A percentile compares a stretch with the other conserved stretches of the same genome.
These are phyloP conservation scores for Hartigia nigra DNA, from an alignment of 2,888 invertebrate species.

Conservation along the genomic window DNA sequence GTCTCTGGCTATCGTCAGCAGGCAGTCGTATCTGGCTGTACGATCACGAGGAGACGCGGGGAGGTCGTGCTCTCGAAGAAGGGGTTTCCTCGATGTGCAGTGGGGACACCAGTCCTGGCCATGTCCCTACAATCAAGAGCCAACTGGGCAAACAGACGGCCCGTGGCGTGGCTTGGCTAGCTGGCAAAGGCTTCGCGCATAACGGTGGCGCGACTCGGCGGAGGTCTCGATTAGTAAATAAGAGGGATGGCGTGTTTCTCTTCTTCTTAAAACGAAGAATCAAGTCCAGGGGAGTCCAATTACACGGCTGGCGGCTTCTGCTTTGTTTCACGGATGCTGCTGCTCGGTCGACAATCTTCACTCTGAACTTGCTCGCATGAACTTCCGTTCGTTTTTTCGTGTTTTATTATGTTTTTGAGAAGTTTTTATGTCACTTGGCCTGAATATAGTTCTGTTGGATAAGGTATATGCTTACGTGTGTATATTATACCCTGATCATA, in stretches of 20 bases:
- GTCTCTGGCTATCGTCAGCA: background rate
- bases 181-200: constrained; percentile 1
- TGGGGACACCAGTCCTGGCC: background rate
- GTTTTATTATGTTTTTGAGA: background rate
- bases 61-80: background rate
- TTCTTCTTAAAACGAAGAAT: constrained; percentile 47
- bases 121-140: constrained; percentile 35
- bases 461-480: background rate
- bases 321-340: constrained; percentile 65
- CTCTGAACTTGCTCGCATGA: background rate
- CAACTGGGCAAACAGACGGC: constrained; percentile 38
- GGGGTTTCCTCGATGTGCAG: background rate
- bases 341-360: constrained; percentile 43
- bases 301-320: constrained; percentile 54
- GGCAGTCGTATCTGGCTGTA: background rate
- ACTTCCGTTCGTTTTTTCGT: constrained; percentile 38
- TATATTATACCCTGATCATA: background rate
- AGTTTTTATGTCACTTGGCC: background rate
- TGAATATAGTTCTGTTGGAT: background rate
- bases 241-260: constrained; percentile 37
- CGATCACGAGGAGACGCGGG: background rate
- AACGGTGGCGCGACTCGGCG: constrained; percentile 22
- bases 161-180: constrained; percentile 23
- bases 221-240: constrained; percentile 49
- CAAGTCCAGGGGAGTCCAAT: constrained; percentile 58